phyloP scores from a whole-genome alignment of 53 echinoderm and acorn worm species.

The Arbacia lixula region DNA sequence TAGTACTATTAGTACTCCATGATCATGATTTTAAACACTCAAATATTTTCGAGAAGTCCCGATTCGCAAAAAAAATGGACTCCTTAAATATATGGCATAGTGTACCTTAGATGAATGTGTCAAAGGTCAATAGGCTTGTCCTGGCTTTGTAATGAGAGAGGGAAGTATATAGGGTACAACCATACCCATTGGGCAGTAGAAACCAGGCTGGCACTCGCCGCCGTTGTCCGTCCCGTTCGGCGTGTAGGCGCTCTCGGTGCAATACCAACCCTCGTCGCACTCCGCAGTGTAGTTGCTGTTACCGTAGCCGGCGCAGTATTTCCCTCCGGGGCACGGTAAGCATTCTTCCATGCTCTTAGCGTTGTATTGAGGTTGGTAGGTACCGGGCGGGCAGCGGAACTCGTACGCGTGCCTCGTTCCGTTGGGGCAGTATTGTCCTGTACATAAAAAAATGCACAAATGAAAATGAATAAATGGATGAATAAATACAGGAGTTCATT shows the following conservation, averaged over 20 bases:
- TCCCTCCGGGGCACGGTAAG: conserved; percentile 82
- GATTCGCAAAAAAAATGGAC: too few relatives aligned
- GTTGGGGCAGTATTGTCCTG: conserved; percentile 95
- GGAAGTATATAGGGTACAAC: too few relatives aligned
- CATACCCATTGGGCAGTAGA: conserved; percentile 94
- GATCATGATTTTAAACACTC: too few relatives aligned
- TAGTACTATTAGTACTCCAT: too few relatives aligned
- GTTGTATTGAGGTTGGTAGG: conserved; percentile 80
- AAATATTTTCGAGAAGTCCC: too few relatives aligned
- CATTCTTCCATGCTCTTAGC: conserved; percentile 77
- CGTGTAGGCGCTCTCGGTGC: conserved; percentile 78
- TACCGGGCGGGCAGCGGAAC: conserved; percentile 93
- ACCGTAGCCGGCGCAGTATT: conserved; percentile 92
- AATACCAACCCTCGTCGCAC: conserved; percentile 96
- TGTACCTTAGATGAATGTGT: too few relatives aligned
- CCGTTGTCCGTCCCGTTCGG: conserved; percentile 82
- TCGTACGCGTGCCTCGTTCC: conserved; percentile 88
- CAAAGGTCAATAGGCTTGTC: too few relatives aligned
- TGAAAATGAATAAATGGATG: not conserved
- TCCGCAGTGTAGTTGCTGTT: conserved; percentile 95
- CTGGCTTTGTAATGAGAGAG: too few relatives aligned
- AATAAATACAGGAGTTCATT: not conserved
- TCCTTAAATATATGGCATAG: too few relatives aligned
- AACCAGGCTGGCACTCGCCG: conserved; percentile 92
- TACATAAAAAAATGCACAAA: too few relatives aligned